Evolutionary conservation across 2,888 invertebrate species (phyloP), one percentile per base, ranked within the genome.

Genomic region (Unio delphinus): DNA sequence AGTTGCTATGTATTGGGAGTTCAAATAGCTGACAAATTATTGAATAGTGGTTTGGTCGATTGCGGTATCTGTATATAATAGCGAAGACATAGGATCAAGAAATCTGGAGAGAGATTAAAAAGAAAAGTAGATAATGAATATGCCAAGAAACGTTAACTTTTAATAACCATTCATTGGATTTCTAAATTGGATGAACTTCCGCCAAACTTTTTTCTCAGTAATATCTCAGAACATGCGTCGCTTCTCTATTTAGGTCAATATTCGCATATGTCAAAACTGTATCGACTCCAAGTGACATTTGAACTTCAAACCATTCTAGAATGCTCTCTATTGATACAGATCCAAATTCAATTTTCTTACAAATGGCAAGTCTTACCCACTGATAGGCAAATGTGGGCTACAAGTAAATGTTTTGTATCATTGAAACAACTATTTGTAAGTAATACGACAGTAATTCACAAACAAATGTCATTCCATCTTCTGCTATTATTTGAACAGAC

Each of bases 231-330:
- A 76, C 76, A 18, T 56, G 59, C 7, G 64, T 69, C 18, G 76
- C 76, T 15, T 71, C 62, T 5, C 65, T 57, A 28, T 73, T 72
- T 11, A 76, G 66, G 15, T 15, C 11, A 17, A 67, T 64, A 64
- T 72, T 62, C 4, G 73, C 64, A 56, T 68, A 76, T 0, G 72
- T 68, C 4, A 72, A 20, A 6, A 73, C 72, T 58, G 70, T 71
- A 54, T 63, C 61, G 0, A 76, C 73, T 8, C 73, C 76, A 57
- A 76, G 18, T 45, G 65, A 64, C 30, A 69, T 61, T n/a, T 72
- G 76, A n/a, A 76, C 57, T 68, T 73, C 72, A 34, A 73, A 73
- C 73, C 73, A 76, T 30, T 71, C 28, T 6, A 76, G 34, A 30
- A 76, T 28, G 15, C 72, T 73, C 59, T 73, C 72, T 30, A 72